Evolutionary conservation across 2,113 vertebrate genomes (phyloP), one percentile per base, ranked within the genome.

Genomic region (Heterotis niloticus): DNA sequence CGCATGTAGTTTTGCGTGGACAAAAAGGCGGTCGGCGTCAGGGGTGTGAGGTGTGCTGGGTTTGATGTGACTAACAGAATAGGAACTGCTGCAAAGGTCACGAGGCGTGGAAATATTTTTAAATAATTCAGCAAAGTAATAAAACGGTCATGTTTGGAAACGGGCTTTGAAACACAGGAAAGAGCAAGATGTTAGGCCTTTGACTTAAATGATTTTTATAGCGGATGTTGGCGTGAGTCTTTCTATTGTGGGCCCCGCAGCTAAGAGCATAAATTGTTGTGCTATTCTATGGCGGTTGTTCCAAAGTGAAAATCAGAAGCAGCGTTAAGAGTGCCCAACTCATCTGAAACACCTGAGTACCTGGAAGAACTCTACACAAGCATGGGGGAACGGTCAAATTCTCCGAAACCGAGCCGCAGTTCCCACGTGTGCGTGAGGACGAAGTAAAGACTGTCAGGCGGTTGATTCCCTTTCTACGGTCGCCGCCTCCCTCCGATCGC

Each of bases 121-220:
- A 78, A 69, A 57, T 23, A 77, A 4, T 56, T 20, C 51, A 24
- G 23, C 64, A 24, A 26, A 67, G 44, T 54, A 51, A 57, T 64
- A 57, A 70, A 74, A 57, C 29, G 10, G 65, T 29, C 24, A 68
- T 51, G 23, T n/a, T 29, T 18, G 76, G 52, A 59, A 68, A 68
- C 59, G 65, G 16, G 26, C 54, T 57, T 75, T 60, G 28, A 56
- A 75, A 75, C 51, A 69, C 52, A 69, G 76, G 65, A 78, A 69
- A 66, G 65, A 67, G 5, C 54, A 23, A 78, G 52, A 57, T 54
- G 23, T n/a, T n/a, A 72, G 44, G 5, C 51, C 70, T 10, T 71
- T 20, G 44, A 62, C 60, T 10, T n/a, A 10, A 7, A 54, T 23
- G 51, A 72, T 72, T 72, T 44, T 72, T 72, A 14, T 17, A 11